Base-by-base conservation (phyloP, 2,797 vertebrate genomes). In the Coilia nasus region DNA sequence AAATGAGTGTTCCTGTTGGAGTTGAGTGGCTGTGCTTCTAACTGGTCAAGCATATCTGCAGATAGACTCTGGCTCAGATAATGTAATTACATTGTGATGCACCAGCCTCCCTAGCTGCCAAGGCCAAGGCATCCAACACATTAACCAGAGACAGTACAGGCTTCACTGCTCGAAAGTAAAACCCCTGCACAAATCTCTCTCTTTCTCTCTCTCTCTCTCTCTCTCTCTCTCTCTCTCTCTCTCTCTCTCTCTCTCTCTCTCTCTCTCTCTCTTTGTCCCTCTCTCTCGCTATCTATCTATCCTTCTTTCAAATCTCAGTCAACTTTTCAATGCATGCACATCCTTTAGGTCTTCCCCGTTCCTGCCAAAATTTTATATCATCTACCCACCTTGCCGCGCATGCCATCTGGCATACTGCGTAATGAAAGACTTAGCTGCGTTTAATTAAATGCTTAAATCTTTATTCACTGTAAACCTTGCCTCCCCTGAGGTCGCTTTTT, bases 11-110 rank as follows among this genome's bases (percentile, higher is more conserved):
- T 88, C 85, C 82, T 87, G 81, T 11, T 46, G 82, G 85, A 88
- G 50, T 82, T n/a, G 9, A 11, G 81, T 90, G 86, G n/a, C 60
- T 86, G 84, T 91, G 21, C 84, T 88, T 90, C 90, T 78, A 88
- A 90, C 86, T 86, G 81, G 60, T 64, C 60, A 23, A 64, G 60
- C 60, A 64, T 25, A 64, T 64, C 60, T 12, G 1, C n/a, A 25
- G n/a, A 7, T 64, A 23, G n/a, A 64, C 6, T 9, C 60, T 10
- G n/a, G 60, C n/a, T 17, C 60, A 64, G 60, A 64, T 64, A 25
- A n/a, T 64, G 60, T 25, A 64, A 64, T 23, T 11, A 64, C 60
- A 25, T 64, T 64, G 60, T 25, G 60, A 25, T 64, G n/a, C 60
- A 64, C n/a, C 60, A 64, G 23, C 60, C 60, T 64, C n/a, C n/a